A percentile compares a stretch with the other conserved stretches of the same genome.
Evolutionary conservation across 2,888 invertebrate species (phyloP).

Genomic region (Ennomos fuscantarius): DNA sequence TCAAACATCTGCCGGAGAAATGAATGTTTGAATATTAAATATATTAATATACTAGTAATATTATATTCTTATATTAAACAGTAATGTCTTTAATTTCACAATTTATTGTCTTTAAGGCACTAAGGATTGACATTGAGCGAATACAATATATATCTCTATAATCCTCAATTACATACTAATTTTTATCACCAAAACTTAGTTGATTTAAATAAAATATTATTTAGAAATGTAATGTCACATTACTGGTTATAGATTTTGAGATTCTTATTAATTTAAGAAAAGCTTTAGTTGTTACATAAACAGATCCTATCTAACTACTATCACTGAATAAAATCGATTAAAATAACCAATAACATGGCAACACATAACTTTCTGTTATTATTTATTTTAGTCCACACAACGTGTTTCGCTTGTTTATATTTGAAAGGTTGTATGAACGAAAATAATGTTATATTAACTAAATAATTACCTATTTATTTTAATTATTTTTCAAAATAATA

Average conservation of each 20-base stretch:
- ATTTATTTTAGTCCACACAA: slow-evolving; percentile 64
- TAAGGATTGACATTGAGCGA: slow-evolving; percentile 80
- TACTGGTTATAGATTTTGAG: slow-evolving; percentile 58
- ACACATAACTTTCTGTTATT: slow-evolving; percentile 56
- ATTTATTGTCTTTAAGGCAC: slow-evolving; percentile 62
- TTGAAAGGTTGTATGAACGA: slow-evolving; percentile 61
- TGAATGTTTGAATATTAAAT: slow-evolving; percentile 15
- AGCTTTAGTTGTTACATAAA: slow-evolving; percentile 30
- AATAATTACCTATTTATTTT: slow-evolving; percentile 39
- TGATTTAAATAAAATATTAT: slow-evolving; percentile 40
- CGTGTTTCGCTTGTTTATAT: slow-evolving; percentile 49
- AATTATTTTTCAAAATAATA: slow-evolving; percentile 34
- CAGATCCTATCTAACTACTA: slow-evolving; percentile 59
- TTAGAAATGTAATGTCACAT: slow-evolving; percentile 53
- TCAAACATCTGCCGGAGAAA: slow-evolving; percentile 21
- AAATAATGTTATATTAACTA: slow-evolving; percentile 50
- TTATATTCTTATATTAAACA: slow-evolving; percentile 33
- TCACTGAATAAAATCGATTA: slow-evolving; percentile 68
- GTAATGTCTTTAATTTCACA: slow-evolving; percentile 36
- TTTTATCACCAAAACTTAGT: slow-evolving; percentile 55
- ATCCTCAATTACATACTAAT: slow-evolving; percentile 38
- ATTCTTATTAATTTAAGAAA: slow-evolving; percentile 50
- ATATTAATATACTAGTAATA: no score
- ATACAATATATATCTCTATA: slow-evolving; percentile 39
- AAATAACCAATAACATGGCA: slow-evolving; percentile 80